Base-by-base conservation (phyloP, 2,888 invertebrate species). In the Ormyrus thymus region DNA sequence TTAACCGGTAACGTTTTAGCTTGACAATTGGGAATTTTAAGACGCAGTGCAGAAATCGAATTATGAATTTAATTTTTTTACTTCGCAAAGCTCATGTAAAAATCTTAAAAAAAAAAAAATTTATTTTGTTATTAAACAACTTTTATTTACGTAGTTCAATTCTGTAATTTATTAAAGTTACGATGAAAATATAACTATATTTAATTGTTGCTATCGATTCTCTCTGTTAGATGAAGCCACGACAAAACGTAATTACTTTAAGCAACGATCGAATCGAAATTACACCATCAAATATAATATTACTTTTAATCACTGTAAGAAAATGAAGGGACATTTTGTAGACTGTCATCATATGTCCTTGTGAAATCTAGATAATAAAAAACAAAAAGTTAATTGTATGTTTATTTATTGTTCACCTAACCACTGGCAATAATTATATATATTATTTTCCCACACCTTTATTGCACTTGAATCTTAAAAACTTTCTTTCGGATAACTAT, bases 311-410 rank as follows among this genome's bases (percentile, higher is more conserved):
- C 58, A 72, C 64, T 68, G 46, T 53, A 46, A 45, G n/a, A 76
- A 70, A 74, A 75, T 51, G 13, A 69, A 64, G 69, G 64, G 69
- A 75, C 64, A 65, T 78, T 76, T 76, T 81, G 64, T 81, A 81
- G 78, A 78, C 58, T 61, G 65, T 80, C 80, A 71, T 66, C 78
- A 78, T 51, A 73, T 78, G 76, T 78, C 81, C 76, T 81, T 81
- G 73, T 81, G 75, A 70, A 77, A 78, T 70, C 62, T 78, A 81
- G 81, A 76, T 78, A 81, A 81, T 81, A 81, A 81, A 80, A 80
- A 81, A 56, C n/a, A 53, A 55, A 81, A 76, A 68, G 56, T 58
- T 15, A 51, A 71, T 61, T 43, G 51, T 68, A 13, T 13, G 45
- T 65, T 10, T 11, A 43, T 55, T 55, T 48, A 53, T 76, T 66